phyloP scores from a whole-genome alignment of 2,888 invertebrate genomes.

The Blastobasis adustella region DNA sequence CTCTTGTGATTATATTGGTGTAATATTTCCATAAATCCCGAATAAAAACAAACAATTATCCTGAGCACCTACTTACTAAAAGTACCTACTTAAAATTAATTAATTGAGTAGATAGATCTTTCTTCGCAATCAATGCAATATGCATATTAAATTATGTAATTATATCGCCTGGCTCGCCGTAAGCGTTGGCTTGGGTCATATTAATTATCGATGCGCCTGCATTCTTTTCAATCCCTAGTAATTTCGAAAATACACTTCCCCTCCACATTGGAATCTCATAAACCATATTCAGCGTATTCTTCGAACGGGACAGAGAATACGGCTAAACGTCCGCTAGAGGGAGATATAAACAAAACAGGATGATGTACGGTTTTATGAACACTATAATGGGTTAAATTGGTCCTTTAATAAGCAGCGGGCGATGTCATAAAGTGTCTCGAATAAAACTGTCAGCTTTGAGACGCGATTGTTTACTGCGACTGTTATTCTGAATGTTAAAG shows the following conservation, averaged over 20 bases:
- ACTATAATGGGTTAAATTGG: slow-evolving; percentile 72
- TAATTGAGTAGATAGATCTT: too few relatives aligned
- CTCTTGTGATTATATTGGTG: too few relatives aligned
- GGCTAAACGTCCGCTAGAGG: slow-evolving; percentile 16
- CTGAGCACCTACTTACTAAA: too few relatives aligned
- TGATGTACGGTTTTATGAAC: slow-evolving; percentile 69
- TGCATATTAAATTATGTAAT: too few relatives aligned
- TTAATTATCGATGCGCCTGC: too few relatives aligned
- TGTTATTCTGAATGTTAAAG: slow-evolving; percentile 27
- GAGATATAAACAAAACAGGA: slow-evolving; percentile 57
- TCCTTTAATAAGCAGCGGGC: slow-evolving; percentile 59
- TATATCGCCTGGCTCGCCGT: too few relatives aligned
- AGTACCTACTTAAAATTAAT: too few relatives aligned
- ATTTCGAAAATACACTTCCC: slow-evolving; percentile 56
- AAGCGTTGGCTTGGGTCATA: too few relatives aligned
- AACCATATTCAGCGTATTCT: slow-evolving; percentile 53
- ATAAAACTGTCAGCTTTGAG: slow-evolving; percentile 51
- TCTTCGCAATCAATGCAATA: too few relatives aligned
- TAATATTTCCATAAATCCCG: too few relatives aligned
- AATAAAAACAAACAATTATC: too few relatives aligned
- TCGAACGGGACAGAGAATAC: slow-evolving; percentile 30
- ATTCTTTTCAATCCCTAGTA: slow-evolving; percentile 29
- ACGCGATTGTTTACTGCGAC: slow-evolving; percentile 35
- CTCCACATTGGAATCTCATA: slow-evolving; percentile 60
- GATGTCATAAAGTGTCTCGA: slow-evolving; percentile 55